Base-by-base conservation (phyloP, 2,888 invertebrate genomes). In the Ophion costatus region DNA sequence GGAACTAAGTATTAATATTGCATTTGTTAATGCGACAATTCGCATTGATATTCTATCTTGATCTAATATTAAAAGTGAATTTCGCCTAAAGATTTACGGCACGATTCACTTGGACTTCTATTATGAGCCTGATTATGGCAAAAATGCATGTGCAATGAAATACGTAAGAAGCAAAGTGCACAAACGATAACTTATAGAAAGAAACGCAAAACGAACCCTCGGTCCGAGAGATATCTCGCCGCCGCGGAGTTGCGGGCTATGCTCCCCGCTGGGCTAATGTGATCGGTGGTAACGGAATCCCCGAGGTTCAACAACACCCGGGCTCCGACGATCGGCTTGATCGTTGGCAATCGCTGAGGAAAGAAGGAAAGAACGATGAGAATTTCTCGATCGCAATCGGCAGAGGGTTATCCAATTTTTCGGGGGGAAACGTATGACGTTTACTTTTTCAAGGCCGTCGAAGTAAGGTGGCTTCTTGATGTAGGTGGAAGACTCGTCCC, bases 281-380 rank as follows among this genome's bases (percentile, higher is more conserved):
- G 99, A 94, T 99, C 99, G 0, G 99, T 99, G 42, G 99, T 99
- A 9, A 99, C 99, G 0, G 98, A 99, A 94, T 99, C 99, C 0
- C 98, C 98, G 85, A 99, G 95, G 90, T 97, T 96, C 0, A 99
- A 95, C 33, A 99, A 94, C 59, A 97, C 98, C 64, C 97, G 95
- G 0, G 99, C 99, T 84, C 96, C 95, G 38, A 94, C 93, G 38
- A 99, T 96, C 11, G 96, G 94, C 83, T 95, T 94, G 0, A 95
- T 93, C 1, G 94, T 90, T 0, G 97, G 96, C 63, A 98, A 92
- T 1, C 96, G 95, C 95, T 96, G 91, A 0, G 42, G 17, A 77
- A 71, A 17, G 45, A 6, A 67, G 45, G 45, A 76, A 66, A 75
- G 42, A 80, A 17, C 11, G 7, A 20, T 4, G 51, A 69, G 17